These are phyloP conservation scores for Stomorhina lunata DNA, from an alignment of 2,888 invertebrate genomes.

Conservation along the genomic window DNA sequence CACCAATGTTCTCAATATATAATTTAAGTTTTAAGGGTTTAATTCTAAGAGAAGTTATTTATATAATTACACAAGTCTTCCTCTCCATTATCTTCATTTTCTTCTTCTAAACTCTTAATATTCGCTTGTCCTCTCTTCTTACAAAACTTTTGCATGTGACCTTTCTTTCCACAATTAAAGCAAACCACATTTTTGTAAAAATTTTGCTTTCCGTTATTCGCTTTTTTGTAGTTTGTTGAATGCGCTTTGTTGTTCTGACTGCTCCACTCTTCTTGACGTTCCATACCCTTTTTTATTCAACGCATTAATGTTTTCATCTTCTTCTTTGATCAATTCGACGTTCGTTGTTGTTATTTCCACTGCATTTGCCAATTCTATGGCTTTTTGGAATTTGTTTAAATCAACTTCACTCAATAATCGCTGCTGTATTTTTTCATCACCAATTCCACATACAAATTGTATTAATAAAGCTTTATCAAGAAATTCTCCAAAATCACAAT, in stretches of 20 bases:
- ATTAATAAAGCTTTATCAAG: background rate
- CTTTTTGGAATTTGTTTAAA: background rate
- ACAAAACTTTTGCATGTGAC: constrained; percentile 24
- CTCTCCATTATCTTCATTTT: constrained; percentile 14
- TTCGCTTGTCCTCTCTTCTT: constrained; percentile 3
- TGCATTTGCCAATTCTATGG: constrained; percentile 9
- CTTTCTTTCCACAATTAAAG: constrained; percentile 19
- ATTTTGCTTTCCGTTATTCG: constrained; percentile 24
- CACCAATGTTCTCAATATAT: constrained; percentile 20
- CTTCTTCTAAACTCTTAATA: constrained; percentile 32
- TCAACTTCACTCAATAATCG: background rate
- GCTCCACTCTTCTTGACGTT: constrained; percentile 18
- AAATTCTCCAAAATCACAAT: constrained; percentile 33
- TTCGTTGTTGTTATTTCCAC: constrained; percentile 11
- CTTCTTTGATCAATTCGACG: background rate
- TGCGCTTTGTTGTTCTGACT: constrained; percentile 20
- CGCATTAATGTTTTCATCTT: constrained; percentile 9
- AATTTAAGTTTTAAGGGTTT: constrained; percentile 29
- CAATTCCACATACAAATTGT: constrained; percentile 33
- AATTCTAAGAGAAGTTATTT: constrained; percentile 41
- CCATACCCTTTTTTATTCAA: constrained; percentile 12
- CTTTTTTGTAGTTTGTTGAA: constrained; percentile 11
- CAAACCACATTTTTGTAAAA: constrained; percentile 34
- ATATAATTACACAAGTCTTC: constrained; percentile 24
- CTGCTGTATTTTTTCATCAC: background rate